Evolutionary conservation across 1,140 invertebrate species (phyloP).

Genomic region (Heliconius eleuchia): DNA sequence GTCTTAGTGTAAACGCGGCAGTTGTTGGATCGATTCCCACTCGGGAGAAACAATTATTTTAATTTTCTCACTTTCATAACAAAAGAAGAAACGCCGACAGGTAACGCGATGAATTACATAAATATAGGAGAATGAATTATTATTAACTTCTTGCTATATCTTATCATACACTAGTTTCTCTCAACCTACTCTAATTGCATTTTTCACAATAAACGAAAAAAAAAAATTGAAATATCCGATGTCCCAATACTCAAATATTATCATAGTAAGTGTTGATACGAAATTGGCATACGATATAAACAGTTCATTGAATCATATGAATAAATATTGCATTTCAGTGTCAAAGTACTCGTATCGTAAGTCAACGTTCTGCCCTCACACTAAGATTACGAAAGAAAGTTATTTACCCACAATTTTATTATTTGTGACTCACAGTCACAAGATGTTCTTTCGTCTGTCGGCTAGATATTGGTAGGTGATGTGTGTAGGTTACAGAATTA

Average conservation of each 20-base stretch:
- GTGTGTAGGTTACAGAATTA: not conserved
- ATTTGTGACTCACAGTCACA: conserved; percentile 24
- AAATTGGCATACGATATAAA: conserved; percentile 17
- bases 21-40: too few relatives aligned
- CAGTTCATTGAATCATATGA: conserved; percentile 11
- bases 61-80: too few relatives aligned
- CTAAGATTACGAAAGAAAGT: conserved; percentile 32
- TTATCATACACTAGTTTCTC: too few relatives aligned
- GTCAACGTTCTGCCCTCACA: conserved; percentile 26
- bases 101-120: too few relatives aligned
- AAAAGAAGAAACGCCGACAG: too few relatives aligned
- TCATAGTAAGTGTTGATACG: not conserved
- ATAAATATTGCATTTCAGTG: conserved; percentile 38
- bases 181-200: too few relatives aligned
- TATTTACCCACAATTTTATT: conserved; percentile 29
- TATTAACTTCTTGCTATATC: too few relatives aligned
- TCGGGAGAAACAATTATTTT: too few relatives aligned
- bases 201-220: not conserved
- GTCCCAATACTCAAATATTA: not conserved
- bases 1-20: too few relatives aligned
- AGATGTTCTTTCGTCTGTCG: not conserved
- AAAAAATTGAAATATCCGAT: not conserved
- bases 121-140: too few relatives aligned
- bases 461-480: not conserved
- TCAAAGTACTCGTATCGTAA: conserved; percentile 41